Evolutionary conservation across 1,140 invertebrate genomes (phyloP).

Genomic region (Rhagoletis pomonella): DNA sequence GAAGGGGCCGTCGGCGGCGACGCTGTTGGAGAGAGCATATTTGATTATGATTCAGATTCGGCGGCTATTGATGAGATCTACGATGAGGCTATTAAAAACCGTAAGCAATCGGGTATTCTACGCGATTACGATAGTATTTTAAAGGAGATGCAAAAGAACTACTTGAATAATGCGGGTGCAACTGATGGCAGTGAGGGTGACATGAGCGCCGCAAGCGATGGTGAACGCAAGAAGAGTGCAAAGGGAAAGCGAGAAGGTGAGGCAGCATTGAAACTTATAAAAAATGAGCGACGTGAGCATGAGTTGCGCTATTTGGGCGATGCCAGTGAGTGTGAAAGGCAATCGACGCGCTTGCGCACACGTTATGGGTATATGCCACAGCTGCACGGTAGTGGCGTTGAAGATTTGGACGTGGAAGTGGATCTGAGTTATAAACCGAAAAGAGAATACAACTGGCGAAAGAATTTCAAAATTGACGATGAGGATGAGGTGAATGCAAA

Average conservation of each 20-base stretch:
- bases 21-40: neutral
- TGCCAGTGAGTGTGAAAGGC: slow-evolving; percentile 64
- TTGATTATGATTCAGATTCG: slow-evolving; percentile 67
- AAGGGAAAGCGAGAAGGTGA: slow-evolving; percentile 57
- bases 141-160: slow-evolving; percentile 62
- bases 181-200: neutral
- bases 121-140: slow-evolving; percentile 69
- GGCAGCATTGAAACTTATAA: slow-evolving; percentile 61
- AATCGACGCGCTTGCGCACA: slow-evolving; percentile 67
- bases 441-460: slow-evolving; percentile 71
- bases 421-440: slow-evolving; percentile 70
- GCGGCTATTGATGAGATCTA: slow-evolving; percentile 71
- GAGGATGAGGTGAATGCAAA: slow-evolving; percentile 56
- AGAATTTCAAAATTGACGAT: slow-evolving; percentile 71
- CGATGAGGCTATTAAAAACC: slow-evolving; percentile 70
- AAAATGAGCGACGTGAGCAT: slow-evolving; percentile 62
- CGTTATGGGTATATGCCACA: slow-evolving; percentile 69
- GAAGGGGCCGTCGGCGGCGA: slow-evolving; percentile 68
- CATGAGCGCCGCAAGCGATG: neutral
- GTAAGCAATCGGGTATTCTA: slow-evolving; percentile 69
- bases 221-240: neutral
- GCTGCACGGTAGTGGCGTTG: slow-evolving; percentile 58
- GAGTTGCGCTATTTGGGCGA: slow-evolving; percentile 69
- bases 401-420: slow-evolving; percentile 66
- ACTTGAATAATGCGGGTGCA: neutral